Conservation (phyloP, 2,888 invertebrate species). For the Lampropteryx suffumata region DNA sequence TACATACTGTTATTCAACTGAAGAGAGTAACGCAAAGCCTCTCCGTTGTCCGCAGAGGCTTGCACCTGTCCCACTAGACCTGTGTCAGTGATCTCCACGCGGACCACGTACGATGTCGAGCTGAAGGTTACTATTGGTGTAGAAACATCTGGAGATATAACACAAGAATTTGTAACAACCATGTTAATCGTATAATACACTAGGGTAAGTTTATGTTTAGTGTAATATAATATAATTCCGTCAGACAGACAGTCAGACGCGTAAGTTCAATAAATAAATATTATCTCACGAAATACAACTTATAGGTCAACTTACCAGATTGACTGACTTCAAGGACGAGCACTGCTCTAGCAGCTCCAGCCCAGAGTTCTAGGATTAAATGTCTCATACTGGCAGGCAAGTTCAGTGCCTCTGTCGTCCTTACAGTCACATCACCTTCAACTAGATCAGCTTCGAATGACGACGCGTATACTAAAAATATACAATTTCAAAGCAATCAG, state of each 20-base stretch:
- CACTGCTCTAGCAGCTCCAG: constrained; percentile 51
- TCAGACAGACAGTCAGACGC: too few species aligned
- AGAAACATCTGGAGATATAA: constrained; percentile 40
- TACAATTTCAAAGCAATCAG: too few species aligned
- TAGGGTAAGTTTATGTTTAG: too few species aligned
- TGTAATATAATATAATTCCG: too few species aligned
- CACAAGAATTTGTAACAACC: not conserved
- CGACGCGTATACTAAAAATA: constrained; percentile 45
- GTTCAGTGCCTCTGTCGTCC: constrained; percentile 33
- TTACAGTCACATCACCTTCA: constrained; percentile 45
- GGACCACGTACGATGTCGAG: constrained; percentile 53
- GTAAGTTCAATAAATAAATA: too few species aligned
- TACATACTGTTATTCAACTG: constrained; percentile 51
- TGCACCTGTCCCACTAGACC: constrained; percentile 58
- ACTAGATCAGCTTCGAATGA: constrained; percentile 46
- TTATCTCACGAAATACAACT: not conserved
- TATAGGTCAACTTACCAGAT: constrained; percentile 26
- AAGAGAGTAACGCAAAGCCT: constrained; percentile 56
- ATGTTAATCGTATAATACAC: too few species aligned
- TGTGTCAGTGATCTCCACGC: constrained; percentile 49
- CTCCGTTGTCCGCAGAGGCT: constrained; percentile 63
- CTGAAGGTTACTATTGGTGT: constrained; percentile 53
- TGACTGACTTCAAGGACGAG: constrained; percentile 39
- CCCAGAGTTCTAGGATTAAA: constrained; percentile 53
- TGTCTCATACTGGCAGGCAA: constrained; percentile 43